Evolutionary conservation across 2,888 invertebrate genomes (phyloP), one percentile per base, ranked within the genome.

Genomic region (Idaea biselata): DNA sequence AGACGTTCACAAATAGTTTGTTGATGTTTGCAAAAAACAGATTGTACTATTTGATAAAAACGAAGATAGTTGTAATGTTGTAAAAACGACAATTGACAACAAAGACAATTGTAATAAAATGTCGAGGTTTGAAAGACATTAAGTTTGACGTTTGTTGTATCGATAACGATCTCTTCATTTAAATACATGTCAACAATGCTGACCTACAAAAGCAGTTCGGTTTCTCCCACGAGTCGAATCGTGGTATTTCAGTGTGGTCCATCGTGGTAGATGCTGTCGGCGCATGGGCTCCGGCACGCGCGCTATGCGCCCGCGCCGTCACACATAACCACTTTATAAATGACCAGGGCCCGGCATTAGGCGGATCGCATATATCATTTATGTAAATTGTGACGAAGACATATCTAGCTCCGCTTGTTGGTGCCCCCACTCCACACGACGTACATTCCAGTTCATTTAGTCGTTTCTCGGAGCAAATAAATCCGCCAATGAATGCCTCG

Each of bases 341-440:
- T 92, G 89, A 90, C 88, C 86, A 81, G 74, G 74, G 84, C 85
- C 77, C 83, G 74, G 87, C 81, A 91, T 91, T 92, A 91, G 92
- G 89, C 92, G 89, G 86, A 86, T 86, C 89, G 76, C 87, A 91
- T 91, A 89, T 80, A 92, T 92, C 92, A 92, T 92, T 91, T 91
- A 91, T 92, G 92, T 92, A 91, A 91, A 92, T 91, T 89, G 79
- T 91, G 92, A 92, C 92, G 92, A 92, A 92, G 92, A 92, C 89
- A 91, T 91, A 92, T 92, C 88, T 89, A 86, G 85, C 85, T 81
- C 83, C 82, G 81, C 78, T 77, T 76, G 71, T 71, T 79, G 81
- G 80, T 84, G 87, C 86, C 86, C 87, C 82, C 85, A 84, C 87
- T 86, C 84, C 83, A 86, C 89, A 88, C 86, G 88, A 87, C 85